A percentile compares a stretch with the other conserved stretches of the same genome.
phyloP scores from a whole-genome alignment of 92 coral and sea anemone genomes.

The Heliopora coerulea region DNA sequence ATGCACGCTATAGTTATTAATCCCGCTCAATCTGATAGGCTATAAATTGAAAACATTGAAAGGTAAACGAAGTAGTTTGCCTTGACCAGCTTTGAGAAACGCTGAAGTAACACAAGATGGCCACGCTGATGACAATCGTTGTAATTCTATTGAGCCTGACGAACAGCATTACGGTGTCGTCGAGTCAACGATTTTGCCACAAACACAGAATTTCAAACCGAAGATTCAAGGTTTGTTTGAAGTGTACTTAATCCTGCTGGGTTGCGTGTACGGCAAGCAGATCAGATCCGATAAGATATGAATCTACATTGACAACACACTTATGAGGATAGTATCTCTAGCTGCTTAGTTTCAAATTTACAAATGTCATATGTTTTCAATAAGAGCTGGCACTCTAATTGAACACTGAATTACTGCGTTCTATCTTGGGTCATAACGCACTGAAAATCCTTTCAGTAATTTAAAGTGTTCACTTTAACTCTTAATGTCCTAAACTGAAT shows the following conservation, averaged over 20 bases:
- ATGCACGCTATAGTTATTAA: not conserved
- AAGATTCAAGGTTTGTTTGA: conserved; percentile 21
- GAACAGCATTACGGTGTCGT: not conserved
- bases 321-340: not conserved
- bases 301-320: conserved; percentile 15
- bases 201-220: conserved; percentile 12
- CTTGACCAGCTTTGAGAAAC: conserved; percentile 12
- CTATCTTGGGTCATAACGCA: no score
- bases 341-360: conserved; percentile 13
- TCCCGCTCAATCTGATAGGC: not conserved
- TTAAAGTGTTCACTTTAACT: no score
- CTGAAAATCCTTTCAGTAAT: no score
- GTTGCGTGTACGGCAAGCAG: conserved; percentile 9
- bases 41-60: conserved; percentile 21
- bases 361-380: conserved; percentile 8
- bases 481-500: no score
- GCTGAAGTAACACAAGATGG: not conserved
- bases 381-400: conserved; percentile 2
- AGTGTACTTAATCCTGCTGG: conserved; percentile 38
- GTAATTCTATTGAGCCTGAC: not conserved
- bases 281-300: conserved; percentile 1
- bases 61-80: conserved; percentile 14
- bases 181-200: not conserved
- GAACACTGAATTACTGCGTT: not conserved
- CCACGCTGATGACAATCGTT: not conserved